Evolutionary conservation across 2,113 vertebrate genomes (phyloP).

Genomic region (Hippocampus barbouri): DNA sequence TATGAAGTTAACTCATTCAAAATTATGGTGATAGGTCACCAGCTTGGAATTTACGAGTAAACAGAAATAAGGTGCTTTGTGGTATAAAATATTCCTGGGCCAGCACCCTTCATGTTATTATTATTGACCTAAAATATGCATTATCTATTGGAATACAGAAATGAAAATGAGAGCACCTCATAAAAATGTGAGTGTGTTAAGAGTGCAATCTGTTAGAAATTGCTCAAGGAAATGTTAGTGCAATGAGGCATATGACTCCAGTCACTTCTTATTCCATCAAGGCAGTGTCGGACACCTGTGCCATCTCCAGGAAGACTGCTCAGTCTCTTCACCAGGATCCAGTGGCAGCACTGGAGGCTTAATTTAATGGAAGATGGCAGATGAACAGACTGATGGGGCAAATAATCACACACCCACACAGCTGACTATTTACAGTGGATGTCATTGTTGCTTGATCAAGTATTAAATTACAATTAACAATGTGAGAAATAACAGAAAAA

Average conservation of each 20-base stretch:
- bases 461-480: conserved; percentile 9
- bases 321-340: conserved; percentile 10
- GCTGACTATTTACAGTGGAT: conserved; percentile 2
- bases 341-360: conserved; percentile 13
- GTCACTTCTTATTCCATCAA: conserved; percentile 57
- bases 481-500: not conserved
- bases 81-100: not conserved
- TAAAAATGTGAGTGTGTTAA: not conserved
- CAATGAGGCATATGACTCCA: conserved; percentile 51
- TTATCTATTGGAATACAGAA: not conserved
- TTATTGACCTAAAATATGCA: not conserved
- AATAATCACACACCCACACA: conserved; percentile 15
- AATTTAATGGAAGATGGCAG: conserved; percentile 43
- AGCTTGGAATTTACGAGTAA: too few species aligned
- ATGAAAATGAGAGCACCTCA: conserved; percentile 16
- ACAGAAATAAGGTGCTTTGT: too few species aligned
- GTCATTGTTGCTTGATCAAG: conserved; percentile 15
- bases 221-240: conserved; percentile 41
- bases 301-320: conserved; percentile 25
- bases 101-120: not conserved
- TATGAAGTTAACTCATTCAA: too few species aligned
- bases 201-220: conserved; percentile 47
- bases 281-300: conserved; percentile 46
- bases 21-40: too few species aligned
- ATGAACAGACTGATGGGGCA: conserved; percentile 30